phyloP scores from a whole-genome alignment of 2,888 invertebrate species.

The Allygus modestus region DNA sequence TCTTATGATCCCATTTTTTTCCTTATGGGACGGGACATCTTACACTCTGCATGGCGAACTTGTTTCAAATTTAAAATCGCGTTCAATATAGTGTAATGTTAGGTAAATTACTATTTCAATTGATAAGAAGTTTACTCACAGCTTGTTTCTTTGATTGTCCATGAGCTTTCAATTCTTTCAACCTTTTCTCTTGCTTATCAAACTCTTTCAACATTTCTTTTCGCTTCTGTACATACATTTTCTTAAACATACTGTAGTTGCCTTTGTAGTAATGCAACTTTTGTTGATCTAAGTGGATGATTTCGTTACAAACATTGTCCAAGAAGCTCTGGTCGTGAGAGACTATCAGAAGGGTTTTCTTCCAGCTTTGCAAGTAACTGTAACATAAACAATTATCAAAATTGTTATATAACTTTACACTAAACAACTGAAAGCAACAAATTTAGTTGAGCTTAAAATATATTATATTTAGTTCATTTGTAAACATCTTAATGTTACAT shows the following conservation, averaged over 20 bases:
- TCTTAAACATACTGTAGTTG: conserved; percentile 98
- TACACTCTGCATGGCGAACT: no score
- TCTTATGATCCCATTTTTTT: no score
- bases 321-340: conserved; percentile 99
- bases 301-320: conserved; percentile 99
- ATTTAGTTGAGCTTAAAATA: no score
- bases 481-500: no score
- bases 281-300: conserved; percentile 96
- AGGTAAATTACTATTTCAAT: no score
- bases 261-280: conserved; percentile 98
- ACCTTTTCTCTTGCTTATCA: conserved; percentile 97
- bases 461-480: no score
- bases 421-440: no score
- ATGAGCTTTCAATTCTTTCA: conserved; percentile 96
- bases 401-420: no score
- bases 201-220: conserved; percentile 98
- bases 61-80: no score
- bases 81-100: no score
- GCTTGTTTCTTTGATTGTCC: conserved; percentile 98
- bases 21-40: no score
- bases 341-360: conserved; percentile 98
- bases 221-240: conserved; percentile 97
- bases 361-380: conserved; percentile 98
- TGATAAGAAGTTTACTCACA: conserved; percentile 74
- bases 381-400: conserved; percentile 69